Percentiles rank a stretch among this genome's conserved stretches.
Evolutionary conservation across 2,113 vertebrate genomes (phyloP).

Genomic region (Phyllostomus discolor): DNA sequence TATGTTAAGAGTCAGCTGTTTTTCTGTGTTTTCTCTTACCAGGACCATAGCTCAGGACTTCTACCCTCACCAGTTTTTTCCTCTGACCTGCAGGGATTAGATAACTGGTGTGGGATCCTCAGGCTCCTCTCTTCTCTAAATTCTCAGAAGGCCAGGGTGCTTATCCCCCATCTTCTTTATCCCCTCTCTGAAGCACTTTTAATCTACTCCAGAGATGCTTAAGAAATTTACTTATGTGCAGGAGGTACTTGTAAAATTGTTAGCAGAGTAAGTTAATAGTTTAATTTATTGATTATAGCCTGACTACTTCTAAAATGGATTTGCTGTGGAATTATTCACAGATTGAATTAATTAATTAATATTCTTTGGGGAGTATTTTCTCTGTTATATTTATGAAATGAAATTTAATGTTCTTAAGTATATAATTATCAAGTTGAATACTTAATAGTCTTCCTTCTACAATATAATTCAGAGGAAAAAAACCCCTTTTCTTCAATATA

Average conservation of each 20-base stretch:
- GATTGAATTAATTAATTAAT: not conserved
- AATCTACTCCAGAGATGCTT: not conserved
- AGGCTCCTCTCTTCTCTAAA: not conserved
- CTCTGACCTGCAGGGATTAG: not conserved
- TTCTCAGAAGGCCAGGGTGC: not conserved
- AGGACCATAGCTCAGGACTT: not conserved
- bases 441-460: not conserved
- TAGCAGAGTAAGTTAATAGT: not conserved
- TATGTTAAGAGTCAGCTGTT: not conserved
- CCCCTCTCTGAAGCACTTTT: not conserved
- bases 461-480: not conserved
- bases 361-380: not conserved
- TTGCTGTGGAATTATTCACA: not conserved
- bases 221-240: not conserved
- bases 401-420: not conserved
- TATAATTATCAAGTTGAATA: not conserved
- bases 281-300: not conserved
- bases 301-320: not conserved
- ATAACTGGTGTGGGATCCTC: not conserved
- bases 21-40: not conserved
- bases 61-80: not conserved
- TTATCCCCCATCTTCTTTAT: not conserved
- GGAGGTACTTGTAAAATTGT: not conserved
- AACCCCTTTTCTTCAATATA: not conserved
- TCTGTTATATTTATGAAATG: not conserved